Percentiles rank a stretch among this genome's conserved stretches.
phyloP scores from a whole-genome alignment of 2,797 vertebrate species.

The Pitangus sulphuratus region DNA sequence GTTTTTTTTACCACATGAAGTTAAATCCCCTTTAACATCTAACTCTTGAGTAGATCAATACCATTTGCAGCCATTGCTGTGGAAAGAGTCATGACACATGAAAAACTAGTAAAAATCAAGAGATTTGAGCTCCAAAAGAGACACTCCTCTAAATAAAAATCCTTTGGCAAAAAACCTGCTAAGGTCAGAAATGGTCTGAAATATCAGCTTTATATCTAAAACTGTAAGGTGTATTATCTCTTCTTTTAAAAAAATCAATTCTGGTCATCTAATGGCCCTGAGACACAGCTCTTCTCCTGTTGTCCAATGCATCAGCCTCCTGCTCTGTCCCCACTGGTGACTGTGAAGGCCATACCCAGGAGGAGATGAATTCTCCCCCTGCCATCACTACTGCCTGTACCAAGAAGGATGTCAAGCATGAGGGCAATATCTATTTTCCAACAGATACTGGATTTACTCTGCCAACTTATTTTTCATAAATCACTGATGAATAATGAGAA shows the following conservation, averaged over 20 bases:
- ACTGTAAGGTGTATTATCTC: neutral
- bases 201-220: neutral
- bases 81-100: neutral
- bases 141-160: neutral
- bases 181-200: neutral
- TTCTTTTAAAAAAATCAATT: neutral
- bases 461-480: neutral
- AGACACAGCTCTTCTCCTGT: neutral
- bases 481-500: neutral
- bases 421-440: neutral
- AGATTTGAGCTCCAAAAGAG: neutral
- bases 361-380: neutral
- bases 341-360: neutral
- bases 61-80: neutral
- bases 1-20: neutral
- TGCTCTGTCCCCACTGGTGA: rapidly evolving
- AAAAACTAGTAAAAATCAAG: neutral
- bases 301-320: neutral
- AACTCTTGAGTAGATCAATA: neutral
- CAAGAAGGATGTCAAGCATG: neutral
- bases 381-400: neutral
- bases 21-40: neutral
- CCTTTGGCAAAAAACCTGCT: neutral
- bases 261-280: neutral
- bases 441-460: neutral